A percentile compares a stretch with the other conserved stretches of the same genome.
Evolutionary conservation across 2,797 vertebrate genomes (phyloP).

Genomic region (Rhinophrynus dorsalis): DNA sequence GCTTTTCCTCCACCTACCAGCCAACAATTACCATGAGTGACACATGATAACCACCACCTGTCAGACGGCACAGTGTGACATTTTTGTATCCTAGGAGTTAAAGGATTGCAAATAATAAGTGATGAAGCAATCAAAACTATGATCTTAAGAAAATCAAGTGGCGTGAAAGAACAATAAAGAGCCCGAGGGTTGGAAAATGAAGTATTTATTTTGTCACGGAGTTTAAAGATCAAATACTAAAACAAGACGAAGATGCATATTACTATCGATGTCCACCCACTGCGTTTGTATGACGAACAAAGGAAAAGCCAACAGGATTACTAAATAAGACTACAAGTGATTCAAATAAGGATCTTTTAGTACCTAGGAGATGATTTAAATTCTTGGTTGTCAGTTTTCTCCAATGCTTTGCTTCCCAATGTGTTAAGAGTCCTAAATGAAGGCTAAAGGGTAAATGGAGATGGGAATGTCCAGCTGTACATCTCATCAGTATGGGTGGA

Average conservation of each 20-base stretch:
- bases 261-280: conserved; percentile 10
- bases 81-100: conserved; percentile 32
- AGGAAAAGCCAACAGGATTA: neutral
- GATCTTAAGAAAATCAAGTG: conserved; percentile 40
- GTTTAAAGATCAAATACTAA: conserved; percentile 27
- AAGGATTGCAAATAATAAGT: conserved; percentile 40
- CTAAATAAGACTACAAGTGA: too few species aligned
- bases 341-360: too few species aligned
- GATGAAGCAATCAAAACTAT: conserved; percentile 42
- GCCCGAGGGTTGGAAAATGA: conserved; percentile 17
- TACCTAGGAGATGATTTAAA: too few species aligned
- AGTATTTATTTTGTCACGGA: conserved; percentile 28
- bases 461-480: too few species aligned
- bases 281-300: neutral
- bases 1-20: conserved; percentile 17
- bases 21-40: conserved; percentile 39
- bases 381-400: too few species aligned
- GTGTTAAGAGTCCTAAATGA: too few species aligned
- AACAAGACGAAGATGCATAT: conserved; percentile 14
- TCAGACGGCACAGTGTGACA: conserved; percentile 26
- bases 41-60: conserved; percentile 41
- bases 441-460: too few species aligned
- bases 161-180: conserved; percentile 14
- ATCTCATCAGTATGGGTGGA: too few species aligned
- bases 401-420: too few species aligned